Conservation (phyloP, 2,797 vertebrate species). For the Chaenodraco wilsoni region DNA sequence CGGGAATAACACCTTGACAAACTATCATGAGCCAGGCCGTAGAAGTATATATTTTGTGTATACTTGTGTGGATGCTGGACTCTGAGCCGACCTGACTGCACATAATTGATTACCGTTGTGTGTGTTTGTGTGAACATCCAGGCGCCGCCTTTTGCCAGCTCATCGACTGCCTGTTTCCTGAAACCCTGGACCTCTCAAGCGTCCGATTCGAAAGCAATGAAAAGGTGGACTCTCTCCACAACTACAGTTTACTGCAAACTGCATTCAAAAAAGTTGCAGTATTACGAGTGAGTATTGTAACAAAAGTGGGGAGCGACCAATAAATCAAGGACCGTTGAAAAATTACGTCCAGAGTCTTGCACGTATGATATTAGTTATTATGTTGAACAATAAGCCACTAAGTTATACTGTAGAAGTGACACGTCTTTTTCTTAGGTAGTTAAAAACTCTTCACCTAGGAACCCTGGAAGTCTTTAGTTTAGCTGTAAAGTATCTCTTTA, state of each 20-base stretch:
- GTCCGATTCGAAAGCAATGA: constrained; percentile 61
- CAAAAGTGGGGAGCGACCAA: background rate
- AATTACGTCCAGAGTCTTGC: too few relatives aligned
- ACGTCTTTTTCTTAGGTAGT: too few relatives aligned
- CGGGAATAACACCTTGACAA: background rate
- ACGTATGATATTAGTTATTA: too few relatives aligned
- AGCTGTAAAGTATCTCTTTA: too few relatives aligned
- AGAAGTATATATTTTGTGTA: background rate
- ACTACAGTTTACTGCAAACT: constrained; percentile 68
- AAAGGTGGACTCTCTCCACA: constrained; percentile 49
- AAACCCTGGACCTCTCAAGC: constrained; percentile 58
- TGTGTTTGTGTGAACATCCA: constrained; percentile 28
- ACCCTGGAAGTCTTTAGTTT: too few relatives aligned
- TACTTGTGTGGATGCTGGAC: background rate
- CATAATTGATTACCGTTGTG: background rate
- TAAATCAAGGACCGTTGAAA: background rate
- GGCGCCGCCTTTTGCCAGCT: constrained; percentile 79
- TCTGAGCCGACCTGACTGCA: background rate
- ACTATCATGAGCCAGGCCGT: background rate
- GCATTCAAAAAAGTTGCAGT: constrained; percentile 67
- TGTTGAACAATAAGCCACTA: too few relatives aligned
- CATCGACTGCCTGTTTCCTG: constrained; percentile 71
- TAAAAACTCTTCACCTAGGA: too few relatives aligned
- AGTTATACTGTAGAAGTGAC: too few relatives aligned
- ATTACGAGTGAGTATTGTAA: constrained; percentile 53